A percentile compares a stretch with the other conserved stretches of the same genome.
These are phyloP conservation scores for Petrocephalus sullivani DNA, from an alignment of 2,797 vertebrate species.

Conservation along the genomic window DNA sequence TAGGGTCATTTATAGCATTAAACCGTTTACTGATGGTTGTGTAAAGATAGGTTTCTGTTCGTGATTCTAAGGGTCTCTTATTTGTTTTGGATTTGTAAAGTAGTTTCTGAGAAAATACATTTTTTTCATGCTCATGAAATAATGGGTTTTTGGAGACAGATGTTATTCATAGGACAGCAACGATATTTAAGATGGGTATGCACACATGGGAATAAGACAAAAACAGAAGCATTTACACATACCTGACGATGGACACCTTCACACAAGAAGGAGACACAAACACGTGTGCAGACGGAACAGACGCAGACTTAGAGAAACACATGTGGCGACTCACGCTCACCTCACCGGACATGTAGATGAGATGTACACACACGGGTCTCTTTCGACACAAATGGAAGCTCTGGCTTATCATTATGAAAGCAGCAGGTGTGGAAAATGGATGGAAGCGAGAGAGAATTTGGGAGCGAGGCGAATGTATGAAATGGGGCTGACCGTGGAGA, in stretches of 20 bases:
- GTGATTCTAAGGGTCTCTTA: background rate
- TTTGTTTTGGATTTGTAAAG: background rate
- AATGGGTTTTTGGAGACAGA: background rate
- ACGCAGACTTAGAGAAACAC: background rate
- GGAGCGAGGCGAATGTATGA: no score
- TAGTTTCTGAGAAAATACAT: background rate
- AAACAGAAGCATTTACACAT: background rate
- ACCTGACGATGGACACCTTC: background rate
- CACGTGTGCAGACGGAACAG: background rate
- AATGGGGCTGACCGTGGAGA: background rate
- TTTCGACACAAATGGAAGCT: background rate
- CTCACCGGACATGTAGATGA: background rate
- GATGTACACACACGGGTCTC: background rate
- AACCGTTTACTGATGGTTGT: background rate
- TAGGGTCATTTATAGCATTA: background rate
- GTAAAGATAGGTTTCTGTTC: background rate
- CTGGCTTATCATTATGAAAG: background rate
- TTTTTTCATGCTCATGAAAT: background rate
- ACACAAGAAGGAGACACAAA: background rate
- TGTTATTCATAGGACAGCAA: background rate
- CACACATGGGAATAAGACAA: background rate
- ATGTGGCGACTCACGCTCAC: background rate
- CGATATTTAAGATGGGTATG: background rate
- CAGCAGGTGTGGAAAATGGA: constrained; percentile 9
- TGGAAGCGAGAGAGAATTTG: background rate